A percentile compares a stretch with the other conserved stretches of the same genome.
Conservation (phyloP, 2,888 invertebrate species). For the Heterodera filipjevi region DNA sequence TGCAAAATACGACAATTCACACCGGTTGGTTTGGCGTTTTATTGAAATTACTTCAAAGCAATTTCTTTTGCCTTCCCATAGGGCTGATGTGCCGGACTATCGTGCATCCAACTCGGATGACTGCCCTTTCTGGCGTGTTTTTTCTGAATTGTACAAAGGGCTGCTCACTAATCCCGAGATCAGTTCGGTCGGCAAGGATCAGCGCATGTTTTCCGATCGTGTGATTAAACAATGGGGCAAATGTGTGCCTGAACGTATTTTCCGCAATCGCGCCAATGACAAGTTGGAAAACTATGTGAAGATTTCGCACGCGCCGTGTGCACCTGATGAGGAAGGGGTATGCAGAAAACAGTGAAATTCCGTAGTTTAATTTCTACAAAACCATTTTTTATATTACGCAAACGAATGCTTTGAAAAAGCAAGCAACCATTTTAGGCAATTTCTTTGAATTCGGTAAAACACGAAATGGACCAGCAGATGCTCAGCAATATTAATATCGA, state of each 20-base stretch:
- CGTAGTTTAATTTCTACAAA: no score
- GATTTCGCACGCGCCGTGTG: constrained; percentile 21
- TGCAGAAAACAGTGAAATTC: background rate
- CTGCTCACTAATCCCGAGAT: background rate
- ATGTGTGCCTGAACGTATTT: constrained; percentile 4
- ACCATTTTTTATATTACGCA: no score
- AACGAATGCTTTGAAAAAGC: no score
- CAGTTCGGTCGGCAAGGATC: background rate
- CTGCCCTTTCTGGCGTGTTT: constrained; percentile 18
- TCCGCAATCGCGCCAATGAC: background rate
- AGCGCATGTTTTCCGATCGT: background rate
- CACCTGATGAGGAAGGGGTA: constrained; percentile 25
- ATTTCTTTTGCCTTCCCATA: background rate
- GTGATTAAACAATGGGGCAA: constrained; percentile 10
- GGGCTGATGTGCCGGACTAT: constrained; percentile 9
- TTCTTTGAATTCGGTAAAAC: background rate
- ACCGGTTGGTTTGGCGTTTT: background rate
- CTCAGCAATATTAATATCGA: constrained; percentile 23
- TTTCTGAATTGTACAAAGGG: background rate
- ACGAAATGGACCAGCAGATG: constrained; percentile 2
- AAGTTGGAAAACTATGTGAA: constrained; percentile 9
- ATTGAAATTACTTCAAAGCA: background rate
- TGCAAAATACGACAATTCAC: constrained; percentile 12
- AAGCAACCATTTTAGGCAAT: constrained; percentile 15
- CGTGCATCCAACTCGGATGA: background rate